Percentiles rank a stretch among this genome's conserved stretches.
Conservation (phyloP, 2,888 invertebrate genomes). For the Tetanocera ferruginea region DNA sequence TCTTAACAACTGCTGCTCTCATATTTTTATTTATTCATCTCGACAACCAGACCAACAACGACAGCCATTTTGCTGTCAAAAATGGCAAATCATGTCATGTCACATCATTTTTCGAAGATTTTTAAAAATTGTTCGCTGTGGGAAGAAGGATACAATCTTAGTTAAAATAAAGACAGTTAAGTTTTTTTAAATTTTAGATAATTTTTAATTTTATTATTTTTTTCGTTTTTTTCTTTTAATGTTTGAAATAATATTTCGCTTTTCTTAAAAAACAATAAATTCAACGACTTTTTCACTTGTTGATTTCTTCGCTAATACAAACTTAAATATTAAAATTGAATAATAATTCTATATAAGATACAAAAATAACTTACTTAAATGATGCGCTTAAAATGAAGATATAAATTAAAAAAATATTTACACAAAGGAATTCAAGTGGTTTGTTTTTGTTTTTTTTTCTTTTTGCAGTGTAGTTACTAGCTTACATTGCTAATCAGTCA, state of each 20-base stretch:
- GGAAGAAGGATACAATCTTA: too few relatives aligned
- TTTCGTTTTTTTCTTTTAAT: constrained; percentile 33
- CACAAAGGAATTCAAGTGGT: not conserved
- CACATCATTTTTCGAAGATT: too few relatives aligned
- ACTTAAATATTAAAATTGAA: constrained; percentile 3
- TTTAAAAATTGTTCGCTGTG: too few relatives aligned
- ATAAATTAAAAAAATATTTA: constrained; percentile 4
- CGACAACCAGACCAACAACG: too few relatives aligned
- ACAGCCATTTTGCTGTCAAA: too few relatives aligned
- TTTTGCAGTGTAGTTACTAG: not conserved
- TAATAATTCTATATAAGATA: constrained; percentile 9
- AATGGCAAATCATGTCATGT: too few relatives aligned
- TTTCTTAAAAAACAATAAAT: constrained; percentile 36
- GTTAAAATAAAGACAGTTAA: not conserved
- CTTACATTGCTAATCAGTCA: constrained; percentile 35
- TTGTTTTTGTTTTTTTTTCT: not conserved
- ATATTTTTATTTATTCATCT: too few relatives aligned
- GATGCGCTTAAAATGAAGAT: not conserved
- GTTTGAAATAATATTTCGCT: constrained; percentile 30
- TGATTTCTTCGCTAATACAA: constrained; percentile 11
- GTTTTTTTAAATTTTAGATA: constrained; percentile 30
- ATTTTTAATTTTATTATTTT: constrained; percentile 9
- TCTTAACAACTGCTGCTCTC: too few relatives aligned
- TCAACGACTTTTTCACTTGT: constrained; percentile 33
- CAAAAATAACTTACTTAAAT: constrained; percentile 12